Percentiles rank a stretch among this genome's conserved stretches.
These are phyloP conservation scores for Macrosiphum euphorbiae DNA, from an alignment of 2,888 invertebrate species.

Conservation along the genomic window DNA sequence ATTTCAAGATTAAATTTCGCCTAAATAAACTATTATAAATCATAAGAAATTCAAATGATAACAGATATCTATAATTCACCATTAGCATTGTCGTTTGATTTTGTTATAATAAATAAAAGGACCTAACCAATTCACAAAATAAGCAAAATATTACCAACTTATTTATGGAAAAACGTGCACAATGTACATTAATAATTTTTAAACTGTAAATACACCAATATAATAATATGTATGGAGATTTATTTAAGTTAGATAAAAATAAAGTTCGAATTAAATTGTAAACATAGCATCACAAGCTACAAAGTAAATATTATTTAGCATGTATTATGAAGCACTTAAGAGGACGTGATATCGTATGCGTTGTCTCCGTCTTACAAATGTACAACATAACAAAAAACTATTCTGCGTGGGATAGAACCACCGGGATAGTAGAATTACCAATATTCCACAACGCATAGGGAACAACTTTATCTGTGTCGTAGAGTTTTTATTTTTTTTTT, in stretches of 20 bases:
- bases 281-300: background rate
- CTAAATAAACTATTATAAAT: background rate
- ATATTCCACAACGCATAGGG: too few species aligned
- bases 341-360: too few species aligned
- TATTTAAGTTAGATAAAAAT: background rate
- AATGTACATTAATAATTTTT: background rate
- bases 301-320: too few species aligned
- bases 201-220: too few species aligned
- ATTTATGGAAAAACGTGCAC: background rate
- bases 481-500: too few species aligned
- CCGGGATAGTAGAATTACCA: too few species aligned
- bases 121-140: background rate
- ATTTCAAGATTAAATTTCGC: background rate
- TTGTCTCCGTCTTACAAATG: too few species aligned
- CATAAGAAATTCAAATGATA: background rate
- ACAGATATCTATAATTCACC: background rate
- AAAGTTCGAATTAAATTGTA: background rate
- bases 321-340: too few species aligned
- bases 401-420: too few species aligned
- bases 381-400: too few species aligned
- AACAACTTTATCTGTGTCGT: too few species aligned
- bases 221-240: too few species aligned
- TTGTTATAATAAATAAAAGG: background rate
- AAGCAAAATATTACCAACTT: background rate
- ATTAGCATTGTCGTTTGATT: background rate